phyloP scores from a whole-genome alignment of 1,140 invertebrate species.

The Zaprionus tsacasi region DNA sequence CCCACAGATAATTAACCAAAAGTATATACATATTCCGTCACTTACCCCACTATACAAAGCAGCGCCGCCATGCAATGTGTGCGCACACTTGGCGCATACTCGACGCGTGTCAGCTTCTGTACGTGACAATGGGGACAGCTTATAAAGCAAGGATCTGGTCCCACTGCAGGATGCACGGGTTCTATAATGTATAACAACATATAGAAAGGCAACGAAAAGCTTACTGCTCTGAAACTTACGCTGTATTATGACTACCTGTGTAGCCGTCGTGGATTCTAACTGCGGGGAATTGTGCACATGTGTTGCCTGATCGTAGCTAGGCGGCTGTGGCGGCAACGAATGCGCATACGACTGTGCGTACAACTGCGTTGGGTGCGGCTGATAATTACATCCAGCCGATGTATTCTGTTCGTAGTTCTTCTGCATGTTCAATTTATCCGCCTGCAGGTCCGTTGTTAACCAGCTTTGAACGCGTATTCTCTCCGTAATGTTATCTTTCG shows the following conservation, averaged over 20 bases:
- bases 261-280: constrained; percentile 32
- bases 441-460: constrained; percentile 15
- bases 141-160: constrained; percentile 84
- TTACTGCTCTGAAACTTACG: constrained; percentile 51
- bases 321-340: constrained; percentile 42
- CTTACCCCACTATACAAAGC: constrained; percentile 86
- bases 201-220: neutral
- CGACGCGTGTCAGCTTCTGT: constrained; percentile 85
- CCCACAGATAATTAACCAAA: neutral
- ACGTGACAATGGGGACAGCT: constrained; percentile 86
- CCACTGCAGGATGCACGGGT: constrained; percentile 71
- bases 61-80: constrained; percentile 87
- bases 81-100: constrained; percentile 85
- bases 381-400: neutral
- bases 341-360: constrained; percentile 39
- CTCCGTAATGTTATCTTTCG: neutral
- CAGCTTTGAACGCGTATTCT: constrained; percentile 17
- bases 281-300: constrained; percentile 35
- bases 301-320: constrained; percentile 75
- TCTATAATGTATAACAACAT: constrained; percentile 36
- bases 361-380: neutral
- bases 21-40: neutral
- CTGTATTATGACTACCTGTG: constrained; percentile 73
- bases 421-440: constrained; percentile 30
- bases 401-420: constrained; percentile 1